Evolutionary conservation across 2,797 vertebrate species (phyloP), one percentile per base, ranked within the genome.

Genomic region (Carcharodon carcharias): DNA sequence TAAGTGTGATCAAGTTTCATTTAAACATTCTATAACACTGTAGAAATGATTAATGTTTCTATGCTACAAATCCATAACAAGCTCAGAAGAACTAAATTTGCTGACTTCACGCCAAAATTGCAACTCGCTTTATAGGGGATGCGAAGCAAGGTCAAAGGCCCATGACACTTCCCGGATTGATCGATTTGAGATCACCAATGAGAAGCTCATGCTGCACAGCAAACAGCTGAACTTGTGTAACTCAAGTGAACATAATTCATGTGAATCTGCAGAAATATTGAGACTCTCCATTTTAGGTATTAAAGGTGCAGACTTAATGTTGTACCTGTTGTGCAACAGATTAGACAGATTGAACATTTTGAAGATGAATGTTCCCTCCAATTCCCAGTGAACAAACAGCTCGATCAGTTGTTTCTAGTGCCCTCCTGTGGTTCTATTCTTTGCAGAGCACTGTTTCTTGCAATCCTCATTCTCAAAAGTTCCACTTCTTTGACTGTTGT

Each of bases 391-490:
- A 45, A 71, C 63, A 63, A n/a, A n/a, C 23, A 18, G 28, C 8
- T 40, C 23, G 14, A 50, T 85, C 7, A 50, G 45, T 77, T 95
- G 94, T 58, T 56, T 77, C 69, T 95, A 95, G 69, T 54, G 94
- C 94, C 69, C 67, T 95, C 94, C 73, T 95, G 94, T 95, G 94
- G 94, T 95, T 95, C 61, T 65, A 35, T n/a, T 92, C 65, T 67
- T 45, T 6, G 23, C 18, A 71, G 45, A 77, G 14, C 40, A 95
- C 2, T 31, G 26, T 58, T 77, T 93, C 61, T 67, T n/a, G 12
- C 14, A 92, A 40, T 40, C 16, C 3, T 67, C 40, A 45, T 65
- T 93, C 40, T 40, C 63, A 45, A 28, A 67, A 40, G 21, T 21
- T 45, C 40, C 35, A 40, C n/a, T 9, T 65, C 61, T n/a, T 93